Base-by-base conservation (phyloP, 2,797 vertebrate genomes). In the Necrosyrtes monachus region DNA sequence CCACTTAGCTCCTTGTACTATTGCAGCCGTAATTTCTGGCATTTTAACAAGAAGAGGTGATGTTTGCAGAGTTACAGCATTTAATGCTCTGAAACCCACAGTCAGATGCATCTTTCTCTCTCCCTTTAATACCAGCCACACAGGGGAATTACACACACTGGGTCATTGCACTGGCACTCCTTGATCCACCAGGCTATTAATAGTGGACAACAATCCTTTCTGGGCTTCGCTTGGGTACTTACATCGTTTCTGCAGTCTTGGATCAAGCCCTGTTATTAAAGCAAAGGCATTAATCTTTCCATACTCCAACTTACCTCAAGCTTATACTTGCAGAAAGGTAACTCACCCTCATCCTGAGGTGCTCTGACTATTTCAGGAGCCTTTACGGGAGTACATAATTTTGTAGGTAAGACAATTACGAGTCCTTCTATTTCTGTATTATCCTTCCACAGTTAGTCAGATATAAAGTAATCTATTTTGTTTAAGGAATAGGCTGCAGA, bases 81-180 rank as follows among this genome's bases (percentile, higher is more conserved):
- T 91, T 92, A 90, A 90, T 75, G 92, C 81, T 80, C 90, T 69
- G 82, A 83, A 96, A 94, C 83, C 92, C 41, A 4, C 56, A 90
- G 72, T 46, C 92, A 97, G 87, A 94, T 96, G 91, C 91, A 94
- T 95, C 94, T 92, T 92, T 85, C 91, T 91, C 68, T 96, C 93
- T 95, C 41, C 41, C 82, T 88, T 92, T 88, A 94, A 88, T 88
- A 68, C 48, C 75, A 94, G 73, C n/a, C 60, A 76, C 76, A 57
- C 62, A 35, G 85, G 72, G 79, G 94, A 96, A 95, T 96, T 91
- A 72, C 92, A 84, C 75, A 88, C 68, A 11, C 76, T 84, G 94
- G 95, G 96, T 97, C 96, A 96, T n/a, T 96, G 96, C 96, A 75
- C 82, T 84, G 94, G 91, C 95, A 94, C 73, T 94, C 92, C 94